Evolutionary conservation across 64 coral and sea anemone species (phyloP), one percentile per base, ranked within the genome.

Genomic region (Dendronephthya gigantea): DNA sequence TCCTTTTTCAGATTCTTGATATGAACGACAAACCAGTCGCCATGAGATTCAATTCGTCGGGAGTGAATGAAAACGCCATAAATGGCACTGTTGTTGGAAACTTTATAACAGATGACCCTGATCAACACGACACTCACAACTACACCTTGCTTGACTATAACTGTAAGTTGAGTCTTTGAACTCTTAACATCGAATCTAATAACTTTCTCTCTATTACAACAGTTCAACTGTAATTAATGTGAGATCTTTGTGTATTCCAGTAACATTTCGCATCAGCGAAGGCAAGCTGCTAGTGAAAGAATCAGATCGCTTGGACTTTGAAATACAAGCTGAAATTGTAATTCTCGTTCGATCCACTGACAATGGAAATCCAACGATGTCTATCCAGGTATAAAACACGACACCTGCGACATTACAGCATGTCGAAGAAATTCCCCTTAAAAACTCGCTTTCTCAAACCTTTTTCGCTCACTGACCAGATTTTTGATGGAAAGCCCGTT

Each of bases 41-140:
- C 28, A 17, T 91, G n/a, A 30, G 12, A 29, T 65, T 91, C 0
- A 2, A 36, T 17, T 91, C 90, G 14, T 11, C 23, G 16, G 85
- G 85, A 72, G 35, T 91, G 25, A 83, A 68, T 12, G 90, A 91
- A 87, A 91, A 91, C 62, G 90, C 90, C 23, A 88, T 84, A 6
- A 35, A 81, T 30, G 90, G 85, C 19, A 62, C 85, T 2, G 43
- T 84, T 12, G 58, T 91, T 9, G 90, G 90, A 35, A 16, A 19
- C 40, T 49, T 91, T 35, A 76, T 5, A 38, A 65, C 82, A 72
- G n/a, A 43, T 87, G 90, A 91, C 28, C 81, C 86, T 30, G 90
- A 91, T 70, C 40, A 56, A 38, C 52, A 91, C 40, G 79, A 91
- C 38, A 84, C 33, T 10, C 85, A 87, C 48, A 30, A 32, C 19